Conservation (phyloP, 2,113 vertebrate species). For the Carassius gibelio region DNA sequence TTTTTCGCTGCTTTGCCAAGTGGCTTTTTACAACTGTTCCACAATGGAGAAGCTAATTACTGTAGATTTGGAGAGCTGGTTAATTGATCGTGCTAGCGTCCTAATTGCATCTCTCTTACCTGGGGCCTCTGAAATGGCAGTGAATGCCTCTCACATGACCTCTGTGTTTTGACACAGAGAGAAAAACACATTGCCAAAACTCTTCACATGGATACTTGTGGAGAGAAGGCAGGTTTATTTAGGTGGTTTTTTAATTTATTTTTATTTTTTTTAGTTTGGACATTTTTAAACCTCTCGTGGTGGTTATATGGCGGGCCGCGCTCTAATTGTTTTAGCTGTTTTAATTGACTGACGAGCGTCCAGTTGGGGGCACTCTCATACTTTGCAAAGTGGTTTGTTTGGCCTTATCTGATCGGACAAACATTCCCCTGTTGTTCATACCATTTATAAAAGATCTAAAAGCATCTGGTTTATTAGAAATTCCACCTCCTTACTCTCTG, state of each 20-base stretch:
- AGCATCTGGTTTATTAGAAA: not conserved
- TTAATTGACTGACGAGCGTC: constrained; percentile 35
- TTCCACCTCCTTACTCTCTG: not conserved
- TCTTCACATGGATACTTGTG: constrained; percentile 54
- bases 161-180: constrained; percentile 52
- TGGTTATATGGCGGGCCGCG: not conserved
- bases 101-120: constrained; percentile 79
- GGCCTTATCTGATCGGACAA: not conserved
- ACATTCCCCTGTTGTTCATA: not conserved
- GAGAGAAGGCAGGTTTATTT: constrained; percentile 44
- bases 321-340: not conserved
- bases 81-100: constrained; percentile 81
- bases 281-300: constrained; percentile 18
- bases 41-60: constrained; percentile 82
- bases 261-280: not conserved
- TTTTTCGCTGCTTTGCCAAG: constrained; percentile 79
- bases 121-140: constrained; percentile 54
- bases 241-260: constrained; percentile 21
- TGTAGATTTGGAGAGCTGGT: constrained; percentile 82
- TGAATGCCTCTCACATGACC: constrained; percentile 56
- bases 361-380: constrained; percentile 69
- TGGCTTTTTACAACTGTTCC: constrained; percentile 78
- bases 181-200: constrained; percentile 43
- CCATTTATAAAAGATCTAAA: not conserved
- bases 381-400: constrained; percentile 34